Conservation (phyloP, 2,113 vertebrate genomes). For the Orthonyx spaldingii region DNA sequence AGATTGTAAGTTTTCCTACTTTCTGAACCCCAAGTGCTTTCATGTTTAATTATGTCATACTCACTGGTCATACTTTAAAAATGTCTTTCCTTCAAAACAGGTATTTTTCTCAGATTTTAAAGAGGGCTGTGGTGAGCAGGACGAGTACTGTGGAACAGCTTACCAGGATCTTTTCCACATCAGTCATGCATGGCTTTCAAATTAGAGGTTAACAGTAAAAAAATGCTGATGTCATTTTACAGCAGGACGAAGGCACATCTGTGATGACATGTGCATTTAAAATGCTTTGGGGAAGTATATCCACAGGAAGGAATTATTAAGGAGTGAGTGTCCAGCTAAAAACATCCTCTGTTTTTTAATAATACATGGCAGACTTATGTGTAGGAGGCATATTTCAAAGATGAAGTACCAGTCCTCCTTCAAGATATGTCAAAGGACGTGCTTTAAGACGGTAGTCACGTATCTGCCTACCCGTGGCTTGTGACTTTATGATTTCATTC, state of each 20-base stretch:
- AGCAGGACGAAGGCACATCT: background rate
- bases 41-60: background rate
- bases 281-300: background rate
- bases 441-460: slow-evolving; percentile 29
- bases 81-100: background rate
- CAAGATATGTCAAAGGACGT: slow-evolving; percentile 9
- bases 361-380: background rate
- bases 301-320: background rate
- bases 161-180: background rate
- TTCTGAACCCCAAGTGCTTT: background rate
- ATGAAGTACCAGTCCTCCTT: slow-evolving; percentile 11
- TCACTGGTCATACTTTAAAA: background rate
- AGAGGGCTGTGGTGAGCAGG: background rate
- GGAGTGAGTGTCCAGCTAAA: background rate
- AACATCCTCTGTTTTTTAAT: background rate
- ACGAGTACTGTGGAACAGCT: background rate
- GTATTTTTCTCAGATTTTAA: background rate
- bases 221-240: background rate
- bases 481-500: background rate
- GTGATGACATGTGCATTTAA: background rate
- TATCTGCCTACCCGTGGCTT: background rate
- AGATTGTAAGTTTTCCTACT: background rate
- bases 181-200: background rate
- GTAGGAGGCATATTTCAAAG: slow-evolving; percentile 39
- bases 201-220: background rate